Evolutionary conservation across 2,888 invertebrate species (phyloP).

Genomic region (Pyrocoelia pectoralis): DNA sequence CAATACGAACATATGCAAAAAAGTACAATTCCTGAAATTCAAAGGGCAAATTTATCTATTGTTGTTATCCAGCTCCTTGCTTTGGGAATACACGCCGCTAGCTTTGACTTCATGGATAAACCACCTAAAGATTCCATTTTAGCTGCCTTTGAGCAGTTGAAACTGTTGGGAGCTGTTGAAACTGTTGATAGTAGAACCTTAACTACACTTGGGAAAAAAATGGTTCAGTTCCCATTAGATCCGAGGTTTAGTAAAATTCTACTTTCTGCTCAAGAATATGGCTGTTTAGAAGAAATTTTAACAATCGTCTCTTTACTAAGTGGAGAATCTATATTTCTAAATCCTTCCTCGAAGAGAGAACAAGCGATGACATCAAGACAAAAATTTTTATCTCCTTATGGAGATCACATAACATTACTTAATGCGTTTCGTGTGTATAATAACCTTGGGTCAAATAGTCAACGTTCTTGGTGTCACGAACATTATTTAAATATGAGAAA

Average conservation of each 20-base stretch:
- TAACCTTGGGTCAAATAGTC: constrained; percentile 71
- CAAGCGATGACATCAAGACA: constrained; percentile 75
- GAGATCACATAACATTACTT: constrained; percentile 91
- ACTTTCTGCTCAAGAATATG: constrained; percentile 77
- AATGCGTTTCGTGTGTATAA: constrained; percentile 86
- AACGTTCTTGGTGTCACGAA: constrained; percentile 87
- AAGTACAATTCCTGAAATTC: constrained; percentile 88
- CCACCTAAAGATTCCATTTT: constrained; percentile 78
- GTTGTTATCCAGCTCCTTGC: constrained; percentile 86
- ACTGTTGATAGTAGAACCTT: constrained; percentile 67
- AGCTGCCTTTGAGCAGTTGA: constrained; percentile 70
- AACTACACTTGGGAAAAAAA: constrained; percentile 81
- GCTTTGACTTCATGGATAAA: constrained; percentile 91
- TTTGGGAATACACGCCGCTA: constrained; percentile 80
- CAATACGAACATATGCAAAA: constrained; percentile 77
- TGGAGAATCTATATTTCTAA: constrained; percentile 85
- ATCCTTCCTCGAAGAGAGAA: constrained; percentile 77
- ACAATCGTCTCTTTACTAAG: constrained; percentile 89
- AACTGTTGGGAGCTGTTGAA: constrained; percentile 76
- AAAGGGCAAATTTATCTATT: constrained; percentile 70
- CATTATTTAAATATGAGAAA: constrained; percentile 87
- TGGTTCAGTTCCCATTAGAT: constrained; percentile 92
- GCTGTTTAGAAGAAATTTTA: constrained; percentile 82
- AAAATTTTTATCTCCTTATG: constrained; percentile 85
- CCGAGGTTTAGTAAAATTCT: constrained; percentile 87